These are phyloP conservation scores for Luscinia megarhynchos DNA, from an alignment of 2,797 vertebrate genomes.

Conservation along the genomic window DNA sequence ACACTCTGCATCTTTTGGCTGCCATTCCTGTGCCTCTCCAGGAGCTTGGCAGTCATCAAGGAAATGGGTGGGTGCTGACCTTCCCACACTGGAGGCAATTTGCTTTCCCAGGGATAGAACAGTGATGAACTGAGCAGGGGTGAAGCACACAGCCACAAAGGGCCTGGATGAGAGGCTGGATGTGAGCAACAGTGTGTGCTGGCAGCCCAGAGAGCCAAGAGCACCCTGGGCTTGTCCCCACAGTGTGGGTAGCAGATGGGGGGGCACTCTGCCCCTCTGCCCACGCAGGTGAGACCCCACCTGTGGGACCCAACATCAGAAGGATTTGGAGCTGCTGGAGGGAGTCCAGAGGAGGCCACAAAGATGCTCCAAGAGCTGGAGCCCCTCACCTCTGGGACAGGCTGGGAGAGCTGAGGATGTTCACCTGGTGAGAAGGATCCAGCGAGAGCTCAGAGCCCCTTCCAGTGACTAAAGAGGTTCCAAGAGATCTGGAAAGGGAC, in stretches of 20 bases:
- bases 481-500: neutral
- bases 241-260: neutral
- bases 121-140: neutral
- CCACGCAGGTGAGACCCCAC: neutral
- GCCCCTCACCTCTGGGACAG: neutral
- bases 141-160: neutral
- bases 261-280: neutral
- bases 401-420: neutral
- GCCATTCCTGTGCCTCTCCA: neutral
- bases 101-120: neutral
- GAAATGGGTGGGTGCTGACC: neutral
- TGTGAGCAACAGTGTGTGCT: neutral
- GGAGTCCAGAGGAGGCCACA: rapidly evolving
- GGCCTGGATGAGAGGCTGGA: neutral
- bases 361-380: neutral
- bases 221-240: neutral
- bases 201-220: neutral
- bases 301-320: neutral
- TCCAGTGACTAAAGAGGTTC: neutral
- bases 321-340: neutral
- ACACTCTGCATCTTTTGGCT: neutral
- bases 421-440: neutral
- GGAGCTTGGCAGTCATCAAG: neutral
- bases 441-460: rapidly evolving
- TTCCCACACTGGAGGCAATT: no score